Base-by-base conservation (phyloP, 2,113 vertebrate species). In the Percina caprodes region DNA sequence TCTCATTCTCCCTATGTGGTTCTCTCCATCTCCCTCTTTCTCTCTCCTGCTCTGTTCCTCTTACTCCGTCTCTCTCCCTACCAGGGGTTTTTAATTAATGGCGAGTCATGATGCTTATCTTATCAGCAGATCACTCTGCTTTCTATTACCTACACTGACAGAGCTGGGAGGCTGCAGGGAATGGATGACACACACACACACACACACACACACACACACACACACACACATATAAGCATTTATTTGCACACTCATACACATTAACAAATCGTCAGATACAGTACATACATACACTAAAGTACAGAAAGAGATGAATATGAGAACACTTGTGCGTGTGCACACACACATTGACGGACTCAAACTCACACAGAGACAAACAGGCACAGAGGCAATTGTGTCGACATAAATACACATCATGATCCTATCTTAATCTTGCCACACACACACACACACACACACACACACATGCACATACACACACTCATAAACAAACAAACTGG, bases 81-180 rank as follows among this genome's bases (percentile, higher is more conserved):
- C 83, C 74, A 86, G 90, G 84, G 77, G 21, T 75, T 92, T 94
- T 94, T 94, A 95, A 94, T 95, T 94, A 94, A 95, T 93, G 91
- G 89, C 68, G 82, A 88, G 90, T 83, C 85, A 75, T 70, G 89
- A 91, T 91, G 90, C 90, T 94, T 93, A 94, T 95, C 93, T 95
- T 94, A 94, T 95, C 93, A 87, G 83, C 79, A 86, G 83, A 95
- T 95, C 86, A 74, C 80, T 91, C 86, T 88, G 84, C 86, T 93
- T 92, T 92, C 87, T 92, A 92, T 93, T 94, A 93, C 90, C 85
- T 71, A 86, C 89, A 72, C 81, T 84, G 86, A 85, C 71, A 80
- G 86, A 76, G 90, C 74, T 83, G 87, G 84, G 90, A 84, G 86
- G 86, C 83, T 79, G 84, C 60, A 76, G 89, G 84, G 75, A 82